Conservation (phyloP, 2,113 vertebrate species). For the Psophia crepitans region DNA sequence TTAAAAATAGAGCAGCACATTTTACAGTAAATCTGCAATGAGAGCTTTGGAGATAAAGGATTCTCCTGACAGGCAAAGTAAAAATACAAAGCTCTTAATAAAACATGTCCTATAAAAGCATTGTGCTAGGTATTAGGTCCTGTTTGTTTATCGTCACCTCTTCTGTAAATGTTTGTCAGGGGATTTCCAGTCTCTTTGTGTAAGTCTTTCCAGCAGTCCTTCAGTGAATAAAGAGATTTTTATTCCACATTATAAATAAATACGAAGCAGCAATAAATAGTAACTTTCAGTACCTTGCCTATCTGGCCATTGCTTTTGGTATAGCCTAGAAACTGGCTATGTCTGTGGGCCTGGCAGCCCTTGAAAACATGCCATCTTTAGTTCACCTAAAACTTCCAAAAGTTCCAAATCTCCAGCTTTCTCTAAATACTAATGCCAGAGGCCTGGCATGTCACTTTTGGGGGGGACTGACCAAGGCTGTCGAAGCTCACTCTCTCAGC, state of each 20-base stretch:
- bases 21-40: conserved; percentile 24
- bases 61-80: conserved; percentile 3
- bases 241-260: not conserved
- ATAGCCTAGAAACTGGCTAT: not conserved
- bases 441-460: not conserved
- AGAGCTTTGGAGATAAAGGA: conserved; percentile 2
- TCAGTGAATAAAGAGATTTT: not conserved
- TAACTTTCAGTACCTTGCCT: not conserved
- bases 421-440: not conserved
- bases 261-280: not conserved
- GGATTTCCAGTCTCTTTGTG: not conserved
- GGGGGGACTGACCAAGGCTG: not conserved
- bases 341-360: not conserved
- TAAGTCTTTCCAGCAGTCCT: not conserved
- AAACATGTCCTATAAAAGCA: conserved; percentile 8
- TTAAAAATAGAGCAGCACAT: conserved; percentile 22
- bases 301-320: not conserved
- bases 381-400: not conserved
- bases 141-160: conserved; percentile 4
- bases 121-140: not conserved
- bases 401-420: not conserved
- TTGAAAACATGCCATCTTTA: not conserved
- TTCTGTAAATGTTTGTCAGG: not conserved
- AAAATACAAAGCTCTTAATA: conserved; percentile 44
- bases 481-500: not conserved